Base-by-base conservation (phyloP, 1,140 invertebrate species). In the Drosophila oshimai region DNA sequence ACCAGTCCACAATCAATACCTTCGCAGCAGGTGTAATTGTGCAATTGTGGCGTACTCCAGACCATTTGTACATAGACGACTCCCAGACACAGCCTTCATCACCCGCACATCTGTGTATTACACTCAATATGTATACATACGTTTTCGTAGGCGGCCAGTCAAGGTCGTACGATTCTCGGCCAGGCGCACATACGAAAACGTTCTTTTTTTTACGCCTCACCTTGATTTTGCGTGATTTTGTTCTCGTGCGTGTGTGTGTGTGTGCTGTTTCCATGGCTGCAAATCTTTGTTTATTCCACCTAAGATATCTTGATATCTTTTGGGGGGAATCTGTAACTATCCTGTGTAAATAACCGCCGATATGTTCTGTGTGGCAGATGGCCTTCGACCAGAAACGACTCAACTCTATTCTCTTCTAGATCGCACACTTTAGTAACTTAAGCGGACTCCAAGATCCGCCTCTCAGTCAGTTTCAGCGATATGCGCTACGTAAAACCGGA, bases 401-500 rank as follows among this genome's bases (percentile, higher is more conserved):
- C 54, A 37, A 62, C 69, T 68, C 61, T 84, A 57, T 86, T 84
- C 47, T 84, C 53, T 87, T 87, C 45, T 87, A 87, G 81, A 87
- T 76, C 53, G 60, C 44, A 74, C 42, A 70, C 62, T 75, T 86
- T 55, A 36, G 29, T 20, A 60, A 44, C 46, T 46, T 67, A 77
- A 49, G 69, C 53, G 76, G 74, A 55, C 55, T 45, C 34, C 45
- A 42, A 74, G 74, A 58, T 68, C 77, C 53, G 39, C 49, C 17
- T 17, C 34, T 10, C 61, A 50, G 41, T 80, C 65, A 72, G 55
- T 80, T 79, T 68, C 64, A 47, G 44, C 70, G 73, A 73, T 73
- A 90, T 90, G 89, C 86, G 86, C 62, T 90, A 86, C 87, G 79
- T 90, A 54, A 89, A 90, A 67, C 70, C 75, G 86, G 89, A 90